phyloP scores from a whole-genome alignment of 2,113 vertebrate genomes.

The Carlito syrichta region DNA sequence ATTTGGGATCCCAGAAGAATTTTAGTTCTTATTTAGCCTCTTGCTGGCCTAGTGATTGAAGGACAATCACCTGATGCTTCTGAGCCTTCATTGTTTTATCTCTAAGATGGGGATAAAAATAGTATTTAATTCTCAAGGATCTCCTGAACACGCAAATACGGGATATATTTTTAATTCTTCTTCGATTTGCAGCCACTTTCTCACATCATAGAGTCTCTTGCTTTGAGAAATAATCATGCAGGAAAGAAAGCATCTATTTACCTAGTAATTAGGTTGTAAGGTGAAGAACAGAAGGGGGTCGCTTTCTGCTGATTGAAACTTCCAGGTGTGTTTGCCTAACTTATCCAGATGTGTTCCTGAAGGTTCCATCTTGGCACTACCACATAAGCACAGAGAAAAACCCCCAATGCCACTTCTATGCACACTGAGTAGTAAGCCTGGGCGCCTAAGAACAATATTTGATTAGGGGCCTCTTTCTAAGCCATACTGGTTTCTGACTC shows the following conservation, averaged over 20 bases:
- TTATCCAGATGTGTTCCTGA: background rate
- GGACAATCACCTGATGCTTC: background rate
- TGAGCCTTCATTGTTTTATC: background rate
- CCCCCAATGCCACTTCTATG: background rate
- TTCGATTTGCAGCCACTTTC: background rate
- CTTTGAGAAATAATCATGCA: background rate
- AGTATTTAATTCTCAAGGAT: background rate
- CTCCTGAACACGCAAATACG: too few relatives aligned
- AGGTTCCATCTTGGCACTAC: background rate
- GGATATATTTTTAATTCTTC: background rate
- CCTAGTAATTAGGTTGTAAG: background rate
- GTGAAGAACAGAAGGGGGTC: background rate
- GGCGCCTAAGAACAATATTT: background rate
- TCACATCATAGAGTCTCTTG: background rate
- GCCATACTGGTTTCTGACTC: background rate
- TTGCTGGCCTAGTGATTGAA: background rate
- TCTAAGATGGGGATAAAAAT: background rate
- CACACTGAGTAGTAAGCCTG: background rate
- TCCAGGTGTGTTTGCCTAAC: background rate
- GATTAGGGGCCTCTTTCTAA: background rate
- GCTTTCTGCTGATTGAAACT: background rate
- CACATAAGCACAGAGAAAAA: background rate
- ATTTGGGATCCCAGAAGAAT: background rate
- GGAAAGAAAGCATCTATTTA: conserved; percentile 2
- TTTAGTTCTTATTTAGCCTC: background rate